A percentile compares a stretch with the other conserved stretches of the same genome.
phyloP scores from a whole-genome alignment of 2,113 vertebrate genomes.

The Phrynosoma platyrhinos region DNA sequence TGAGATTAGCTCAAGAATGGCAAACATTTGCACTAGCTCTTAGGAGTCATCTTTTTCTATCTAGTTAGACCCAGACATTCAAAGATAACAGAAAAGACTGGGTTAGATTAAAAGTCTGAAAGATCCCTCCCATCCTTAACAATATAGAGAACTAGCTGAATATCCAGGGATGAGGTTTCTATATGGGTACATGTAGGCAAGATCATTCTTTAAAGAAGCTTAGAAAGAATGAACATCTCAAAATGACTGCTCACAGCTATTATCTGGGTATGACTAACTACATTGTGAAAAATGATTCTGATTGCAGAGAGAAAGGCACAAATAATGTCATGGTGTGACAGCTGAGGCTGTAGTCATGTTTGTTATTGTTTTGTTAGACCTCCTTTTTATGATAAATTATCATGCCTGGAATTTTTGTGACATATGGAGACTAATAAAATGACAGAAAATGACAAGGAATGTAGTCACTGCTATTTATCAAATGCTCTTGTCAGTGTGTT shows the following conservation, averaged over 20 bases:
- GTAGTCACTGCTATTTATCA: slow-evolving; percentile 27
- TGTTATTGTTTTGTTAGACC: slow-evolving; percentile 29
- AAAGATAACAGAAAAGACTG: background rate
- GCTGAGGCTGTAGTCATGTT: slow-evolving; percentile 18
- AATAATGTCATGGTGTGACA: slow-evolving; percentile 37
- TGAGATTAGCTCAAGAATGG: background rate
- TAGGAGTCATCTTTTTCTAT: background rate
- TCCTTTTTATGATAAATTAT: slow-evolving; percentile 34
- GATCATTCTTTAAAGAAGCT: background rate
- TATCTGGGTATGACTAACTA: slow-evolving; percentile 25
- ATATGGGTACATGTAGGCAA: background rate
- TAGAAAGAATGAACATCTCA: background rate
- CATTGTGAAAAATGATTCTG: slow-evolving; percentile 16
- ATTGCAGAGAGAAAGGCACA: slow-evolving; percentile 14
- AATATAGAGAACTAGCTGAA: background rate
- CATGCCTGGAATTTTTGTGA: slow-evolving; percentile 30
- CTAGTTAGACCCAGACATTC: too few relatives aligned
- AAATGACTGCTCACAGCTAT: background rate
- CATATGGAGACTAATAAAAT: slow-evolving; percentile 45
- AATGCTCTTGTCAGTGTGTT: background rate
- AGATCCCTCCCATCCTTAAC: background rate
- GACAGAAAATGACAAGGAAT: slow-evolving; percentile 24
- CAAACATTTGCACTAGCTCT: background rate
- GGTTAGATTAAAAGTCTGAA: background rate
- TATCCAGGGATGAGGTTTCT: background rate